Evolutionary conservation across 2,797 vertebrate genomes (phyloP).

Genomic region (Sebastolobus alascanus): DNA sequence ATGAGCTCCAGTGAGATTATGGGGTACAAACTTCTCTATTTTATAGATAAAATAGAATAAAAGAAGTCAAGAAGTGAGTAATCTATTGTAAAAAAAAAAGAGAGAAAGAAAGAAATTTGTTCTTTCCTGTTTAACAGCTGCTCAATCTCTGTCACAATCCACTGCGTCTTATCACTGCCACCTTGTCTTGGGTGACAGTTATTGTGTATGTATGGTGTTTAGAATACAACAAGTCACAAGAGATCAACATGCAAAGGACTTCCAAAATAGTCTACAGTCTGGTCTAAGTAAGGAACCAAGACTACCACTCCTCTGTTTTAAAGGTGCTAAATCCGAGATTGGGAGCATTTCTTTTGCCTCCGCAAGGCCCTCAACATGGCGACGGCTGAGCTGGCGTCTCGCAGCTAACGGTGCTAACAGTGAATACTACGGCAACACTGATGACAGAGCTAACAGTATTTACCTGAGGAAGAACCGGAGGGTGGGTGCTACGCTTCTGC

Average conservation of each 20-base stretch:
- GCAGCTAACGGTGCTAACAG: too few species aligned
- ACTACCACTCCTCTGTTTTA: background rate
- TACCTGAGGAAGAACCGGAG: too few species aligned
- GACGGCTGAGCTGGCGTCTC: too few species aligned
- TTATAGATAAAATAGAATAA: background rate
- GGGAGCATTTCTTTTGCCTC: too few species aligned
- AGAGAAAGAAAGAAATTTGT: background rate
- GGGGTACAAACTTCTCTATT: background rate
- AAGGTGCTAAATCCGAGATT: too few species aligned
- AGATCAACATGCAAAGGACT: slow-evolving; percentile 13
- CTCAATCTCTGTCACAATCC: slow-evolving; percentile 4
- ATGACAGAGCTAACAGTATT: background rate
- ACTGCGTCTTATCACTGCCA: slow-evolving; percentile 27
- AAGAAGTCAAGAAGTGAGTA: background rate
- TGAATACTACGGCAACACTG: too few species aligned
- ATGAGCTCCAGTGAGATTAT: background rate
- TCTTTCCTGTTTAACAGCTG: background rate
- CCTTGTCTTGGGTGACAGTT: slow-evolving; percentile 9
- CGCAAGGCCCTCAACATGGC: too few species aligned
- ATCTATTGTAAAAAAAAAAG: background rate
- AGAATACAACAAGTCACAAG: slow-evolving; percentile 11
- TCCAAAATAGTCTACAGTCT: slow-evolving; percentile 19
- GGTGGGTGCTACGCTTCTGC: too few species aligned
- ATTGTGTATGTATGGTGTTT: slow-evolving; percentile 3
- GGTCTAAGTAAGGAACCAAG: slow-evolving; percentile 24